These are phyloP conservation scores for Seriola aureovittata DNA, from an alignment of 2,113 vertebrate genomes.

Conservation along the genomic window DNA sequence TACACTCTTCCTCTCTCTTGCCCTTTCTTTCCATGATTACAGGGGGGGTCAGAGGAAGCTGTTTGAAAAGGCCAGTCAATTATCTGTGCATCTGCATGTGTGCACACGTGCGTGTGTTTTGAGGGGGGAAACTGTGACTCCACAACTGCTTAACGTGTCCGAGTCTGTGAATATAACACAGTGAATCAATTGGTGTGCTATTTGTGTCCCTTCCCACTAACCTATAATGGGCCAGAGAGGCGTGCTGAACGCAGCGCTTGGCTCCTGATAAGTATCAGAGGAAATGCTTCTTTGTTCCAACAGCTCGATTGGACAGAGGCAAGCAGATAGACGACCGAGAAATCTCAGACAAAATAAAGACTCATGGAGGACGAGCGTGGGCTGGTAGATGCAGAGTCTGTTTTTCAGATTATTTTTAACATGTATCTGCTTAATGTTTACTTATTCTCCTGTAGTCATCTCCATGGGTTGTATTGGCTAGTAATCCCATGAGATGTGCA, in stretches of 20 bases:
- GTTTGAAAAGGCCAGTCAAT: constrained; percentile 63
- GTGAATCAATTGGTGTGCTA: constrained; percentile 70
- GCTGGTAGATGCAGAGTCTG: constrained; percentile 44
- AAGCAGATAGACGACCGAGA: constrained; percentile 45
- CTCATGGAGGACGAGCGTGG: constrained; percentile 43
- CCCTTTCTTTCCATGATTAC: constrained; percentile 67
- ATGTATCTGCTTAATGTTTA: constrained; percentile 30
- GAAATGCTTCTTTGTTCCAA: constrained; percentile 75
- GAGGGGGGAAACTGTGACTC: constrained; percentile 40
- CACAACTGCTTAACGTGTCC: constrained; percentile 58
- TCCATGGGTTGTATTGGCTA: constrained; percentile 23
- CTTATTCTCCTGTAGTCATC: constrained; percentile 28
- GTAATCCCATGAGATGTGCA: constrained; percentile 46
- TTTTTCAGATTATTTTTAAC: constrained; percentile 68
- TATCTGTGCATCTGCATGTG: constrained; percentile 70
- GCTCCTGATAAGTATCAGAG: constrained; percentile 75
- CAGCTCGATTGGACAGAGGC: constrained; percentile 53
- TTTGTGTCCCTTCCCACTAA: constrained; percentile 78
- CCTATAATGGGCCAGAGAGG: constrained; percentile 73
- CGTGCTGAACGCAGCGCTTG: constrained; percentile 58
- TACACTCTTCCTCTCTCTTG: constrained; percentile 44
- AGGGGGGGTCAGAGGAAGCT: constrained; percentile 50
- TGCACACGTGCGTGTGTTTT: constrained; percentile 45
- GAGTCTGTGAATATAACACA: constrained; percentile 56
- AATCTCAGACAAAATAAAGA: constrained; percentile 69